phyloP scores from a whole-genome alignment of 2,113 vertebrate species.

The Peromyscus polionotus region DNA sequence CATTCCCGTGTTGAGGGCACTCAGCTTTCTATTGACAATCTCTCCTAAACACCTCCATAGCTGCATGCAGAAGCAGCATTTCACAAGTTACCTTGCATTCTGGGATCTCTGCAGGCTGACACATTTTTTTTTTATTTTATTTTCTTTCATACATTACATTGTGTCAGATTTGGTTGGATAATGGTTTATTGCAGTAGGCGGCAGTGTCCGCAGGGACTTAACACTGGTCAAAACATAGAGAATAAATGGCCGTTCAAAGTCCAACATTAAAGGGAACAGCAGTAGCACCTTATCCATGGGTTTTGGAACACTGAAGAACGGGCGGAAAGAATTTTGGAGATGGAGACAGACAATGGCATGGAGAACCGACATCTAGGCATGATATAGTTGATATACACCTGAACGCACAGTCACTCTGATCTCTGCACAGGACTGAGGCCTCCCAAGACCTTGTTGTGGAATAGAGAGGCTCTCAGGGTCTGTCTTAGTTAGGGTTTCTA shows the following conservation, averaged over 20 bases:
- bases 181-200: not conserved
- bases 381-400: accelerated
- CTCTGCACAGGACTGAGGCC: not conserved
- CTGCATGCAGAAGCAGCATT: not conserved
- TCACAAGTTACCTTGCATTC: not conserved
- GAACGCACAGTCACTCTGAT: no score
- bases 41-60: not conserved
- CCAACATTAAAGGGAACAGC: no score
- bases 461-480: not conserved
- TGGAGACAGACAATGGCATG: not conserved
- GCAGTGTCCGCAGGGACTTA: not conserved
- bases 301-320: not conserved
- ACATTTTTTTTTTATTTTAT: not conserved
- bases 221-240: not conserved
- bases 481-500: not conserved
- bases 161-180: not conserved
- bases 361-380: no score
- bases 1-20: not conserved
- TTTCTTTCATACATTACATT: not conserved
- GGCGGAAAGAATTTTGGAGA: not conserved
- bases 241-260: not conserved
- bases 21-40: not conserved
- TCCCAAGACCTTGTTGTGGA: not conserved
- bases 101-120: not conserved
- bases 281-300: no score